Conservation (phyloP, 2,888 invertebrate species). For the Heliconius hortense region DNA sequence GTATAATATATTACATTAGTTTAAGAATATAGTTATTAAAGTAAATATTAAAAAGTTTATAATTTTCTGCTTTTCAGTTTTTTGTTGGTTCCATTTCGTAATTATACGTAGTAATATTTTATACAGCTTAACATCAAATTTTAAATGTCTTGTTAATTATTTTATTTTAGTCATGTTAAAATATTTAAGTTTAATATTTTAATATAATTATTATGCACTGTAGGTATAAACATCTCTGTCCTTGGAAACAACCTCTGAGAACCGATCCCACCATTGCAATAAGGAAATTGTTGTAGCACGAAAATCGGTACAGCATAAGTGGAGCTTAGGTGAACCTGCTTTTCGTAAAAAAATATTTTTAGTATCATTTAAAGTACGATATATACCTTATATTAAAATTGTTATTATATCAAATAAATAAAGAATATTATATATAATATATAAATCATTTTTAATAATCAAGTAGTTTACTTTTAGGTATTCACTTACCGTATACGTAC, state of each 20-base stretch:
- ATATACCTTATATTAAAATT: not conserved
- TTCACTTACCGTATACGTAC: not conserved
- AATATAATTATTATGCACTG: not conserved
- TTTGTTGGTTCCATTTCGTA: not conserved
- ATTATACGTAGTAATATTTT: no score
- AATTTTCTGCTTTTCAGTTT: not conserved
- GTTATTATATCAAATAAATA: not conserved
- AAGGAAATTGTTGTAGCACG: conserved; percentile 74
- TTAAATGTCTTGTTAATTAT: no score
- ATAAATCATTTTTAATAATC: no score
- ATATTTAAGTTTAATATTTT: not conserved
- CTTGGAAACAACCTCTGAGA: conserved; percentile 63
- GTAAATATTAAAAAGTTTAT: not conserved
- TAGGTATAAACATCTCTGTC: conserved; percentile 34
- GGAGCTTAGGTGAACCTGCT: conserved; percentile 34
- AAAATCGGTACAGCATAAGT: conserved; percentile 71
- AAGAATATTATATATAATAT: not conserved
- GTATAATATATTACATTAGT: not conserved
- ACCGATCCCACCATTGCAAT: conserved; percentile 65
- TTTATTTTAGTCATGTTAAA: not conserved
- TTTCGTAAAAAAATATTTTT: conserved; percentile 2
- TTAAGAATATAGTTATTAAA: not conserved
- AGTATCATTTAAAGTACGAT: not conserved
- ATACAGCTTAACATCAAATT: no score
- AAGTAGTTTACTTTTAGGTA: no score